Evolutionary conservation across 2,797 vertebrate species (phyloP), one percentile per base, ranked within the genome.

Genomic region (Atherinosoma microstoma): DNA sequence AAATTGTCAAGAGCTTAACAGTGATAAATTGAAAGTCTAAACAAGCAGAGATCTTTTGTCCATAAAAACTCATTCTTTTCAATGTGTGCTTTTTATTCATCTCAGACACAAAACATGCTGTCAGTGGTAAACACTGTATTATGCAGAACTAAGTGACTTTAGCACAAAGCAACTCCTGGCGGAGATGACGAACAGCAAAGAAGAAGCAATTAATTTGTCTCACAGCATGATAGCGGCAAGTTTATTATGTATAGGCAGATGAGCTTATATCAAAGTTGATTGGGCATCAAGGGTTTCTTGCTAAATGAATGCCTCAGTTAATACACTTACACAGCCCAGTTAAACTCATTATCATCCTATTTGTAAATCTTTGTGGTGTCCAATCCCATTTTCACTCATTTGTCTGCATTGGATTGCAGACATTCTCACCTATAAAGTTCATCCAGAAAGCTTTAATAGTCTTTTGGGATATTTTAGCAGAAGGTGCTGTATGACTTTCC

Each of bases 151-250:
- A 63, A 66, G 32, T 49, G 64, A 82, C 63, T 80, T 63, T 18
- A 35, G 58, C 72, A 58, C 51, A 54, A 58, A 84, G 42, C 24
- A 69, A 35, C 63, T 85, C 73, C 64, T 68, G 60, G 61, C 4
- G 10, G 62, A 57, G 6, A 42, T 62, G 76, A 75, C 70, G 61
- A 76, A 73, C 68, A 38, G 56, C 74, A 71, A 80, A 65, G 56
- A 62, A 79, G 84, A 85, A 54, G 49, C 81, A 83, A 82, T 85
- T 84, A 78, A 86, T 86, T 83, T 75, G 73, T 58, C 66, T 82
- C 72, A 64, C 67, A 78, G 77, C 67, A 77, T 18, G 29, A 67
- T 38, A 79, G 58, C 62, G 56, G 69, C 70, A 29, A 78, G 69
- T 82, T 82, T 89, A 74, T 85, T 80, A 80, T 73, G 47, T 79